A percentile compares a stretch with the other conserved stretches of the same genome.
Conservation (phyloP, 2,888 invertebrate species). For the Chymomyza fuscimana region DNA sequence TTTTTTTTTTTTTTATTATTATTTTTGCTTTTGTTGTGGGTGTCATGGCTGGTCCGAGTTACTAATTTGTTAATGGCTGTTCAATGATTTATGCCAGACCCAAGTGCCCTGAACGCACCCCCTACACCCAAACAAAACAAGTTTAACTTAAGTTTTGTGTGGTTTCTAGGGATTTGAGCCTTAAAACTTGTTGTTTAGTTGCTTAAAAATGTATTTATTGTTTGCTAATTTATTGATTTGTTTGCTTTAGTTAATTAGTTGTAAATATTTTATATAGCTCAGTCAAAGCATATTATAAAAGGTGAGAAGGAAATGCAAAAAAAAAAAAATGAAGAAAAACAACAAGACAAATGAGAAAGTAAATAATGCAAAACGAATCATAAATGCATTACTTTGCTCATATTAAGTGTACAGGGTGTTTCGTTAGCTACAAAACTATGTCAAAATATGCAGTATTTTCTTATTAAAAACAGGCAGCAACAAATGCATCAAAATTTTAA, state of each 20-base stretch:
- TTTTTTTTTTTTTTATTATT: no score
- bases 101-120: no score
- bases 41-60: slow-evolving; percentile 38
- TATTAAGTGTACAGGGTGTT: no score
- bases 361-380: not conserved
- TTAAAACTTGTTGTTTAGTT: not conserved
- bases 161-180: not conserved
- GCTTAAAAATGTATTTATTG: slow-evolving; percentile 13
- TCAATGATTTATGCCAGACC: slow-evolving; percentile 54
- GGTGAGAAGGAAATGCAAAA: slow-evolving; percentile 32
- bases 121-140: not conserved
- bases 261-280: slow-evolving; percentile 17
- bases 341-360: slow-evolving; percentile 23
- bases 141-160: slow-evolving; percentile 15
- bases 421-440: no score
- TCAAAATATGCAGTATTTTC: not conserved
- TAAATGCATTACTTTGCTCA: not conserved
- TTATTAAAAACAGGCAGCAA: no score
- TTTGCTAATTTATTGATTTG: slow-evolving; percentile 50
- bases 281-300: slow-evolving; percentile 21
- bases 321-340: not conserved
- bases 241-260: slow-evolving; percentile 42
- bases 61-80: slow-evolving; percentile 63
- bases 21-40: not conserved
- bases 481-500: no score